Conservation (phyloP, 1,140 invertebrate genomes). For the Periplaneta americana region DNA sequence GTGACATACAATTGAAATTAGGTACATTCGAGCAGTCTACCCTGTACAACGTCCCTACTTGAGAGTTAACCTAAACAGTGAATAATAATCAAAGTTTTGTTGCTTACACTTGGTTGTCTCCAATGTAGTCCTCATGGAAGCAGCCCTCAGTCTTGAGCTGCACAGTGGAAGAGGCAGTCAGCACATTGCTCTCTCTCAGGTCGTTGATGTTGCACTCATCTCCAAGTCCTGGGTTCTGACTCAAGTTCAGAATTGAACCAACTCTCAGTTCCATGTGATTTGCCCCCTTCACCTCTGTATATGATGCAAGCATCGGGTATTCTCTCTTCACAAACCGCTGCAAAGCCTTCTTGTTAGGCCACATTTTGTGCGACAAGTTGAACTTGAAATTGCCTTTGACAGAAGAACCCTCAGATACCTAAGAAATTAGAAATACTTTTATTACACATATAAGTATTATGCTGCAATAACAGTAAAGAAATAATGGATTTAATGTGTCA, state of each 20-base stretch:
- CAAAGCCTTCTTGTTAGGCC: conserved; percentile 11
- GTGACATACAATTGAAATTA: too few relatives aligned
- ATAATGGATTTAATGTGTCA: too few relatives aligned
- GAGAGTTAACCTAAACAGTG: too few relatives aligned
- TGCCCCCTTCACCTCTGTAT: conserved; percentile 14
- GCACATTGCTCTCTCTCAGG: not conserved
- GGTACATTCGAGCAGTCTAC: too few relatives aligned
- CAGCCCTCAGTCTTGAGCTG: conserved; percentile 13
- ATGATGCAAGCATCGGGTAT: conserved; percentile 3
- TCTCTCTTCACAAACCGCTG: not conserved
- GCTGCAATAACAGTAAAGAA: too few relatives aligned
- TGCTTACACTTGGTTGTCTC: conserved; percentile 6
- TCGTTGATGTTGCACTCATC: conserved; percentile 9
- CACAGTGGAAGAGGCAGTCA: conserved; percentile 7
- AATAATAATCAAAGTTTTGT: too few relatives aligned
- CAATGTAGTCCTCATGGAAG: conserved; percentile 17
- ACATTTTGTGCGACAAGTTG: not conserved
- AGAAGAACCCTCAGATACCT: conserved; percentile 10
- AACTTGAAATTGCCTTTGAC: conserved; percentile 13
- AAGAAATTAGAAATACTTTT: too few relatives aligned
- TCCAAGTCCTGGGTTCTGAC: not conserved
- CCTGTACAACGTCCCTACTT: too few relatives aligned
- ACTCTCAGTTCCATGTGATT: conserved; percentile 14
- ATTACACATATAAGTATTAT: not conserved
- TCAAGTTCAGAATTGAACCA: not conserved